Evolutionary conservation across 1,140 invertebrate species (phyloP).

Genomic region (Apis dorsata): DNA sequence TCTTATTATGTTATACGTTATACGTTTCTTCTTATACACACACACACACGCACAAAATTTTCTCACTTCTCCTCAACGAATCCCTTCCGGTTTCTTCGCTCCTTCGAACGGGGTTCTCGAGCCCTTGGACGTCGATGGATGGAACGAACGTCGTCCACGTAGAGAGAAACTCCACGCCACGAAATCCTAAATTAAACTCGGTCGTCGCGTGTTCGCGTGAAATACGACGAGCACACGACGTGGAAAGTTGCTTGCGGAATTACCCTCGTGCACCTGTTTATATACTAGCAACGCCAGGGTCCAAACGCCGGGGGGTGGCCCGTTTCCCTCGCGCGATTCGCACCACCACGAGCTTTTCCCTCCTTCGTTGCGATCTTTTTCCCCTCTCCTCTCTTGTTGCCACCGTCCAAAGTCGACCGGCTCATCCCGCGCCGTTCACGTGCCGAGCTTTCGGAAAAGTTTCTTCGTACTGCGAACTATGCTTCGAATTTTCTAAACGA

Average conservation of each 20-base stretch:
- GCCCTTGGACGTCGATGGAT: conserved; percentile 52
- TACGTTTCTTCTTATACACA: too few species aligned
- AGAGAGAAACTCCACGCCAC: conserved; percentile 39
- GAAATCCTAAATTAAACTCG: conserved; percentile 57
- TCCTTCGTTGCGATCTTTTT: too few species aligned
- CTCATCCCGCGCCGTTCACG: neutral
- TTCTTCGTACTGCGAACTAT: too few species aligned
- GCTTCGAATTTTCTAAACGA: too few species aligned
- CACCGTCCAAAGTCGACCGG: too few species aligned
- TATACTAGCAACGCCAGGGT: neutral
- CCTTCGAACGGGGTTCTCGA: conserved; percentile 55
- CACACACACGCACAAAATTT: too few species aligned
- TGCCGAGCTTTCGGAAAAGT: neutral
- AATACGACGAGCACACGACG: conserved; percentile 23
- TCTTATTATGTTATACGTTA: too few species aligned
- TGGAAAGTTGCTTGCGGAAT: conserved; percentile 30
- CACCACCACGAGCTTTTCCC: too few species aligned
- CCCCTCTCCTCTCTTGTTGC: neutral
- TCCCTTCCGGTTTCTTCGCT: conserved; percentile 45
- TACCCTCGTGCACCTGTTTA: conserved; percentile 27
- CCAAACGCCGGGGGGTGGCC: neutral
- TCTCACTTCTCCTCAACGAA: conserved; percentile 5
- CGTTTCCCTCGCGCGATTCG: neutral
- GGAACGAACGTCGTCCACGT: conserved; percentile 33
- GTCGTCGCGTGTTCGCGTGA: conserved; percentile 35